Evolutionary conservation across 2,797 vertebrate genomes (phyloP).

Genomic region (Pipistrellus kuhlii): DNA sequence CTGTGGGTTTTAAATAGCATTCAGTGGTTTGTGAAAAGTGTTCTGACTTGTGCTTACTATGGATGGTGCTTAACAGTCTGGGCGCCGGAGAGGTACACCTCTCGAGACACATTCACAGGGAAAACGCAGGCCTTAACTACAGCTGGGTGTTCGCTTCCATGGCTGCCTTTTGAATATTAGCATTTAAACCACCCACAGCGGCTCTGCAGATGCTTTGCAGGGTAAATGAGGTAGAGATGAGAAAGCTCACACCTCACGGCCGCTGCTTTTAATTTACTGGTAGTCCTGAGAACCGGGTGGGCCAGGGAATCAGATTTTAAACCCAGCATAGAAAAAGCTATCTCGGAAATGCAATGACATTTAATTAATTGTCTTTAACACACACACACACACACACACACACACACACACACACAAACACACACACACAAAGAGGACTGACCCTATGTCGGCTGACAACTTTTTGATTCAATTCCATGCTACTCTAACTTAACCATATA

Average conservation of each 20-base stretch:
- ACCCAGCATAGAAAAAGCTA: not conserved
- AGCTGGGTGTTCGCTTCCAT: constrained; percentile 57
- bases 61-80: constrained; percentile 74
- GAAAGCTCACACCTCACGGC: not conserved
- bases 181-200: constrained; percentile 64
- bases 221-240: constrained; percentile 26
- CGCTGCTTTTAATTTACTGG: constrained; percentile 5
- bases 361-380: constrained; percentile 25
- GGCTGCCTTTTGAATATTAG: constrained; percentile 59
- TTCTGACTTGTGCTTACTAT: constrained; percentile 71
- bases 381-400: not conserved
- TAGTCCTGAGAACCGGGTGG: constrained; percentile 9
- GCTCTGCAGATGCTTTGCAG: constrained; percentile 29
- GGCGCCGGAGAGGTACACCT: constrained; percentile 55
- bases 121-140: constrained; percentile 71
- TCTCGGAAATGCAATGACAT: not conserved
- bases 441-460: not conserved
- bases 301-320: constrained; percentile 33
- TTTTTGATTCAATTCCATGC: not conserved
- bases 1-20: constrained; percentile 72
- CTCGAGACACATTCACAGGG: constrained; percentile 62
- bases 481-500: not conserved
- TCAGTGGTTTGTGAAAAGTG: constrained; percentile 76
- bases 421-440: not conserved
- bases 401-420: not conserved